phyloP scores from a whole-genome alignment of 2,113 vertebrate species.

The Pimephales promelas region DNA sequence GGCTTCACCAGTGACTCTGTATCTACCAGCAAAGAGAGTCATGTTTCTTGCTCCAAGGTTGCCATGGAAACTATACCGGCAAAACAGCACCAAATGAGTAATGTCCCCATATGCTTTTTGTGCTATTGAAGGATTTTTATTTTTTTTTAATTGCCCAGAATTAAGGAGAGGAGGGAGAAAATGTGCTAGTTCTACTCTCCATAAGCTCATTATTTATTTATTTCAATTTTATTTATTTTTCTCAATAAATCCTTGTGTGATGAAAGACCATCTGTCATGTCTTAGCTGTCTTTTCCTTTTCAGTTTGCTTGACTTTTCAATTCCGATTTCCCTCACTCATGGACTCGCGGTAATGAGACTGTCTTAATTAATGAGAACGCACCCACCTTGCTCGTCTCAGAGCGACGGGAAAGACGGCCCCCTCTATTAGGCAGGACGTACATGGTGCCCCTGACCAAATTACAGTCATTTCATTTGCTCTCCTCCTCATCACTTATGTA shows the following conservation, averaged over 20 bases:
- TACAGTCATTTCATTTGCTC: conserved; percentile 62
- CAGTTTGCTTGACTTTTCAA: conserved; percentile 57
- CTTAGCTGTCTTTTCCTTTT: conserved; percentile 59
- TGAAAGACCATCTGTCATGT: conserved; percentile 66
- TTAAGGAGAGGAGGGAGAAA: conserved; percentile 58
- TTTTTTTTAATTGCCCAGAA: conserved; percentile 65
- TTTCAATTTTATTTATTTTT: conserved; percentile 5
- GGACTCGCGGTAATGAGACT: conserved; percentile 60
- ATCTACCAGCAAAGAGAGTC: conserved; percentile 45
- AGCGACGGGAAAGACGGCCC: conserved; percentile 53
- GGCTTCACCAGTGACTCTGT: conserved; percentile 49
- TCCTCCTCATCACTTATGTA: conserved; percentile 57
- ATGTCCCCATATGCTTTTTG: conserved; percentile 66
- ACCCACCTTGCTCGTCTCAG: conserved; percentile 59
- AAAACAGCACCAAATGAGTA: conserved; percentile 61
- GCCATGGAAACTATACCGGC: conserved; percentile 66
- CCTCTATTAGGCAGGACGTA: conserved; percentile 57
- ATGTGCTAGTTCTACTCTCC: conserved; percentile 53
- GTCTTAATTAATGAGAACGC: conserved; percentile 66
- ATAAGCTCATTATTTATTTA: conserved; percentile 50
- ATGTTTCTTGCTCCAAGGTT: conserved; percentile 57
- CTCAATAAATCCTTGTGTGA: conserved; percentile 52
- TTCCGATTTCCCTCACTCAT: conserved; percentile 51
- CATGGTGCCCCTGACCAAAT: conserved; percentile 57
- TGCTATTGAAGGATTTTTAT: conserved; percentile 55